phyloP scores from a whole-genome alignment of 2,797 vertebrate genomes.

The Orestias chungarensis region DNA sequence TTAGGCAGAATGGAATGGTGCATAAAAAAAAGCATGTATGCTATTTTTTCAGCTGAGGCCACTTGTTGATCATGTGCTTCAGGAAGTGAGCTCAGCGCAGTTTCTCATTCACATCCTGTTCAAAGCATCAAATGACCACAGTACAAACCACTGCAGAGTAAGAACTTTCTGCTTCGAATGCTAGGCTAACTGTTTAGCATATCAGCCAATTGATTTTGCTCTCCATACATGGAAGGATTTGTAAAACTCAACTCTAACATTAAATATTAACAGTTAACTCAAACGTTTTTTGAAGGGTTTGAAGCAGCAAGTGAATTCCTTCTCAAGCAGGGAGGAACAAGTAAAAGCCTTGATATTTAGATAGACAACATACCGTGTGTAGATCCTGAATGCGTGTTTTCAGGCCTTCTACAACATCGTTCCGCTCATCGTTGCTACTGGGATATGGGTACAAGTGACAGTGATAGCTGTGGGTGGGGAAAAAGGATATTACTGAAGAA shows the following conservation, averaged over 20 bases:
- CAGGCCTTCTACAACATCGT: constrained; percentile 88
- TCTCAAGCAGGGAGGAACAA: neutral
- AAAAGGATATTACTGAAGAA: constrained; percentile 9
- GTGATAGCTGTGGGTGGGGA: constrained; percentile 84
- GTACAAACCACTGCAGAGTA: neutral
- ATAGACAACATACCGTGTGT: constrained; percentile 83
- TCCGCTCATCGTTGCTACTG: constrained; percentile 87
- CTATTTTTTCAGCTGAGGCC: constrained; percentile 33
- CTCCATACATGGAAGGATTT: neutral
- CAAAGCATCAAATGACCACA: constrained; percentile 24
- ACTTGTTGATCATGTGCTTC: too few species aligned
- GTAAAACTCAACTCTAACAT: neutral
- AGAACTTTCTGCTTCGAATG: constrained; percentile 1
- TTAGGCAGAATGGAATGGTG: neutral
- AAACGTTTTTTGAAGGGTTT: too few species aligned
- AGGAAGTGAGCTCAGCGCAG: constrained; percentile 31
- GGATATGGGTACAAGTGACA: constrained; percentile 97
- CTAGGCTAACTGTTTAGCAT: constrained; percentile 17
- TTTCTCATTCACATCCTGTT: constrained; percentile 29
- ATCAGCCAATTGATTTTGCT: constrained; percentile 17
- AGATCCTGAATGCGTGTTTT: constrained; percentile 93
- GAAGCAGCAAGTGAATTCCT: too few species aligned
- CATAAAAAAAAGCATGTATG: neutral
- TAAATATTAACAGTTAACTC: too few species aligned
- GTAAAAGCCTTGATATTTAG: neutral